Conservation (phyloP, 2,888 invertebrate species). For the Ganaspis brasiliensis region DNA sequence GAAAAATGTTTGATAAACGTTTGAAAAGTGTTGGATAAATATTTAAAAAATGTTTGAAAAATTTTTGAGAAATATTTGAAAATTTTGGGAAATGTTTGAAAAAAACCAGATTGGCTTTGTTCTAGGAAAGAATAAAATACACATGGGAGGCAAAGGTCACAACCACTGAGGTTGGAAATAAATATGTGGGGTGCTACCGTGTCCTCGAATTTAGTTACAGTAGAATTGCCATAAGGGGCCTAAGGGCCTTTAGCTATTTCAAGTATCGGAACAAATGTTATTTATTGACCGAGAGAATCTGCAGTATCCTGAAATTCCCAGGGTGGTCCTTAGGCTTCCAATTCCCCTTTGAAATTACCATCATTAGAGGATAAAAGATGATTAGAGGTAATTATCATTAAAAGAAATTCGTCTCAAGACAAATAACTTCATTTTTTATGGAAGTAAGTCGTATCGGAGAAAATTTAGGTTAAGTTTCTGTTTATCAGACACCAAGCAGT, state of each 20-base stretch:
- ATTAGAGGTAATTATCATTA: neutral
- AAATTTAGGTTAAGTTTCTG: too few species aligned
- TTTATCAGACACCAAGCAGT: too few species aligned
- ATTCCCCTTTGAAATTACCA: conserved; percentile 11
- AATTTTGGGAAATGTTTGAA: too few species aligned
- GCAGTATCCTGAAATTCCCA: conserved; percentile 77
- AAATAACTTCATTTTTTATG: neutral
- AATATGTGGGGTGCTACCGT: conserved; percentile 51
- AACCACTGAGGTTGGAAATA: conserved; percentile 38
- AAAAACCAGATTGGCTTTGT: too few species aligned
- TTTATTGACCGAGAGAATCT: conserved; percentile 79
- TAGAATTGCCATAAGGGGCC: conserved; percentile 59
- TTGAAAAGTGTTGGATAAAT: too few species aligned
- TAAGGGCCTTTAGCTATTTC: conserved; percentile 69
- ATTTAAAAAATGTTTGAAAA: too few species aligned
- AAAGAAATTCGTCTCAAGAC: neutral
- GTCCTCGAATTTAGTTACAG: conserved; percentile 72
- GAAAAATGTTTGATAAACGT: too few species aligned
- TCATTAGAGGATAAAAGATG: conserved; percentile 3
- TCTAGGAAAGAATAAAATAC: conserved; percentile 25
- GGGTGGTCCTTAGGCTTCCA: conserved; percentile 73
- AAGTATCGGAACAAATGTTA: conserved; percentile 81
- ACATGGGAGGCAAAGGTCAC: conserved; percentile 30
- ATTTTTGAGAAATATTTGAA: too few species aligned
- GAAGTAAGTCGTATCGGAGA: too few species aligned